Percentiles rank a stretch among this genome's conserved stretches.
Evolutionary conservation across 92 coral and sea anemone species (phyloP).

Genomic region (Siderastrea siderea): DNA sequence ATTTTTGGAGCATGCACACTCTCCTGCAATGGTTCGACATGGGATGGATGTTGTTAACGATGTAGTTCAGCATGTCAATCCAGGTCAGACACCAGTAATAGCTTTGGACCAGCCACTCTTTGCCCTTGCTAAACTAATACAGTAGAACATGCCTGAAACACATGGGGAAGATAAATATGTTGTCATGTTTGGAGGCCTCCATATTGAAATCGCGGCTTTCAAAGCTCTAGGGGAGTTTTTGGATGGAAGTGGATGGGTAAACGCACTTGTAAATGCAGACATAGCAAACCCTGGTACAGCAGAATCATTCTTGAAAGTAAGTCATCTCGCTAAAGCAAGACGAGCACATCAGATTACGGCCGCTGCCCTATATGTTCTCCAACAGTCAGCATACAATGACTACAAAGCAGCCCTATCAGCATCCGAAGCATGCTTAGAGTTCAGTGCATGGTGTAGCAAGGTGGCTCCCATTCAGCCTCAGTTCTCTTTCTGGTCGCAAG

Average conservation of each 20-base stretch:
- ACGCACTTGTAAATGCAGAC: conserved; percentile 57
- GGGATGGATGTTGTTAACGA: conserved; percentile 48
- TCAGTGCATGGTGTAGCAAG: conserved; percentile 32
- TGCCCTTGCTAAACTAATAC: conserved; percentile 50
- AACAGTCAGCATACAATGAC: conserved; percentile 36
- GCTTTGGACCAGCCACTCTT: conserved; percentile 61
- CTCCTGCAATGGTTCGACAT: conserved; percentile 46
- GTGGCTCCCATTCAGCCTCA: conserved; percentile 35
- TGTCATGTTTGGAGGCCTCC: conserved; percentile 77
- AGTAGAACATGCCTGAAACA: conserved; percentile 37
- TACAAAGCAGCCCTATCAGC: conserved; percentile 12
- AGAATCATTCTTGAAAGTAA: conserved; percentile 53
- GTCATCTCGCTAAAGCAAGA: conserved; percentile 55
- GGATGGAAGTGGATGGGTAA: conserved; percentile 67
- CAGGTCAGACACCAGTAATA: conserved; percentile 61
- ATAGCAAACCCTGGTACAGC: conserved; percentile 51
- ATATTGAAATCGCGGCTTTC: conserved; percentile 55
- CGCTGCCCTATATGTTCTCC: conserved; percentile 34
- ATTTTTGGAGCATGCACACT: conserved; percentile 47
- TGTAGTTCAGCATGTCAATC: conserved; percentile 65
- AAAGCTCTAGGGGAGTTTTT: conserved; percentile 64
- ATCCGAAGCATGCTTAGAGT: conserved; percentile 19
- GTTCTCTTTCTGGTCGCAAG: conserved; percentile 43
- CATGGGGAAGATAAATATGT: conserved; percentile 53
- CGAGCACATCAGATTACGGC: conserved; percentile 60